Conservation (phyloP, 2,797 vertebrate species). For the Etheostoma nigrum region DNA sequence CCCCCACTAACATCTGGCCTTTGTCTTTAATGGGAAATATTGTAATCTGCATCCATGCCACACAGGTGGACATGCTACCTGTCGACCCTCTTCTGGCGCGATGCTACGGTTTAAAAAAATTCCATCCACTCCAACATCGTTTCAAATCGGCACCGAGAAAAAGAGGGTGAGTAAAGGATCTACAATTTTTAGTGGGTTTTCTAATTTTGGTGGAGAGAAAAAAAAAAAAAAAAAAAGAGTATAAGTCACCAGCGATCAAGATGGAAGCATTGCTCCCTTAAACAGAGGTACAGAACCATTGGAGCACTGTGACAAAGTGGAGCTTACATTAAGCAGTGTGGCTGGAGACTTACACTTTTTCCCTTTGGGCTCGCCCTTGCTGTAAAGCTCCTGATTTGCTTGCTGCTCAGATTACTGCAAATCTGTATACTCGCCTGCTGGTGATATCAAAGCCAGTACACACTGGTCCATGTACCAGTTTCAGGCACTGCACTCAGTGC, state of each 20-base stretch:
- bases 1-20: neutral
- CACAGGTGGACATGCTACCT: too few species aligned
- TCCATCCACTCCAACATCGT: too few species aligned
- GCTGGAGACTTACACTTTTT: neutral
- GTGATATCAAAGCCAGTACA: neutral
- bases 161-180: too few species aligned
- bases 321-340: neutral
- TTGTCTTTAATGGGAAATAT: neutral
- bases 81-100: too few species aligned
- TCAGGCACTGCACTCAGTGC: neutral
- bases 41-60: neutral
- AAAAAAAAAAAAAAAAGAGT: too few species aligned
- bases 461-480: neutral
- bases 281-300: neutral
- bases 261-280: neutral
- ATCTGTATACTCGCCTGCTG: neutral
- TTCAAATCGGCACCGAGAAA: too few species aligned
- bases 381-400: neutral
- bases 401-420: slow-evolving; percentile 12
- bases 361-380: neutral
- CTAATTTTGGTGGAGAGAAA: too few species aligned
- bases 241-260: neutral
- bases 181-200: too few species aligned
- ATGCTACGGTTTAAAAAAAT: too few species aligned
- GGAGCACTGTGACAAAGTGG: neutral